A percentile compares a stretch with the other conserved stretches of the same genome.
phyloP scores from a whole-genome alignment of 2,888 invertebrate genomes.

The Nomada goodeniana region DNA sequence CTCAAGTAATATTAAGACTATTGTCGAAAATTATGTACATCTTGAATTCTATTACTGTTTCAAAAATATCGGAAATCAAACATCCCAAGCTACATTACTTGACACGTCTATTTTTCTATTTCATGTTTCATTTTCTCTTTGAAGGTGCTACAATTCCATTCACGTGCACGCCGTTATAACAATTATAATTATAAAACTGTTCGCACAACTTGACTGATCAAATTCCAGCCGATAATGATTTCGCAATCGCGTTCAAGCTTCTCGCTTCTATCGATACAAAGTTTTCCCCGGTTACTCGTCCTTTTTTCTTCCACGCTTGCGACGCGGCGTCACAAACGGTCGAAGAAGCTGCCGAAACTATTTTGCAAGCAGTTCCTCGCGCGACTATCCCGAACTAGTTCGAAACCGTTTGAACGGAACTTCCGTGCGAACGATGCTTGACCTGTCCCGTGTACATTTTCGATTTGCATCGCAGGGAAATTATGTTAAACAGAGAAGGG shows the following conservation, averaged over 20 bases:
- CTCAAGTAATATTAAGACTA: no score
- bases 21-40: no score
- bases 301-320: neutral
- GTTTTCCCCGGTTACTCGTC: neutral
- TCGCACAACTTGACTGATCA: no score
- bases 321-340: neutral
- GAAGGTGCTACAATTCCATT: no score
- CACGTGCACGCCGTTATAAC: no score
- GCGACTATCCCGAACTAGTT: conserved; percentile 37
- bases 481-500: conserved; percentile 47
- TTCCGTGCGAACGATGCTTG: conserved; percentile 17
- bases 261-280: neutral
- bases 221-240: neutral
- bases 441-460: conserved; percentile 14
- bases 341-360: conserved; percentile 28
- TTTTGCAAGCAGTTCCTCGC: conserved; percentile 37
- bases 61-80: no score
- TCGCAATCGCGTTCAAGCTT: neutral
- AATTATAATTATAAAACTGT: no score
- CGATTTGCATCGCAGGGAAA: conserved; percentile 14
- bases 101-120: no score
- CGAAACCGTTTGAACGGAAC: conserved; percentile 38
- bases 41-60: no score
- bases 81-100: no score
- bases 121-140: no score